Percentiles rank a stretch among this genome's conserved stretches.
These are phyloP conservation scores for Brachyalestes nurse DNA, from an alignment of 2,797 vertebrate species.

Conservation along the genomic window DNA sequence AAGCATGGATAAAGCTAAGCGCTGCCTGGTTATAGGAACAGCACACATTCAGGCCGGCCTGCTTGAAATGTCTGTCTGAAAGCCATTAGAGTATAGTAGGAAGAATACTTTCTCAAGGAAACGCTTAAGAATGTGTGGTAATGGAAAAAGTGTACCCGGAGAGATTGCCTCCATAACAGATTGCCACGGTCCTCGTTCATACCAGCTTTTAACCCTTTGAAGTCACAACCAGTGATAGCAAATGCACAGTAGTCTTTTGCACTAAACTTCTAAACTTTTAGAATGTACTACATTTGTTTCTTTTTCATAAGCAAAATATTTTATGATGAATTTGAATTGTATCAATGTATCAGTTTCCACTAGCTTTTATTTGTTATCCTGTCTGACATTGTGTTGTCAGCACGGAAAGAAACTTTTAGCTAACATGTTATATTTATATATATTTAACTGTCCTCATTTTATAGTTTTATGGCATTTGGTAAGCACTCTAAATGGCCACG, in stretches of 20 bases:
- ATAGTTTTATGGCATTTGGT: no score
- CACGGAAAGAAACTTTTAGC: no score
- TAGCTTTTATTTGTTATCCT: no score
- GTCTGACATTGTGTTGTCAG: no score
- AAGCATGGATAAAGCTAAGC: slow-evolving; percentile 41
- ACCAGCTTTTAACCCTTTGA: slow-evolving; percentile 16
- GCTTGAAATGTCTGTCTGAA: slow-evolving; percentile 38
- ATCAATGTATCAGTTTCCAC: no score
- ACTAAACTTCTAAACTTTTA: no score
- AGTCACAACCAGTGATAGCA: background rate
- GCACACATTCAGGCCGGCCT: slow-evolving; percentile 30
- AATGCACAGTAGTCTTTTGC: background rate
- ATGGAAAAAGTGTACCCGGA: slow-evolving; percentile 27
- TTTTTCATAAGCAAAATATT: no score
- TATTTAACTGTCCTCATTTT: no score
- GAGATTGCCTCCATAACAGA: slow-evolving; percentile 35
- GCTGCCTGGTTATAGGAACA: background rate
- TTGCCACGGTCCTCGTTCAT: slow-evolving; percentile 8
- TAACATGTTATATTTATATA: no score
- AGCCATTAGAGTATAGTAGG: slow-evolving; percentile 16
- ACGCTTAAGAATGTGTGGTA: slow-evolving; percentile 12
- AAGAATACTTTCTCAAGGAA: slow-evolving; percentile 13
- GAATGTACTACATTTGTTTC: no score
- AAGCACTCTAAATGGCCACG: no score
- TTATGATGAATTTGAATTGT: no score